Conservation (phyloP, 1,140 invertebrate genomes). For the Metopolophium dirhodum region DNA sequence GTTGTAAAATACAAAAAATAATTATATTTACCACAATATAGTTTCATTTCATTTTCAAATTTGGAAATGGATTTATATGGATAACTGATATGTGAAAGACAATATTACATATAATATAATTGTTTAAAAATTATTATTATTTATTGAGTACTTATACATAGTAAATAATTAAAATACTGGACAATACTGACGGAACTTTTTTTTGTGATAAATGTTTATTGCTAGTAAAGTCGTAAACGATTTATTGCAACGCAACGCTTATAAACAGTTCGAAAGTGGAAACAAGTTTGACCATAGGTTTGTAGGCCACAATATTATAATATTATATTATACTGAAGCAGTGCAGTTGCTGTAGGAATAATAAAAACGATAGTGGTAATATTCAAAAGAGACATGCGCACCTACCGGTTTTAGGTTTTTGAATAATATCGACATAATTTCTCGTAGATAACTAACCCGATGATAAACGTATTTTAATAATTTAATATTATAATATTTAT, state of each 20-base stretch:
- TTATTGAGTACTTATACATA: background rate
- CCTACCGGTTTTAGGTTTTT: background rate
- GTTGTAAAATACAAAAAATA: too few species aligned
- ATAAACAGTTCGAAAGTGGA: background rate
- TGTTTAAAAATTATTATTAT: background rate
- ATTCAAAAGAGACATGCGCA: background rate
- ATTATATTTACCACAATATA: too few species aligned
- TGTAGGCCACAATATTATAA: slow-evolving; percentile 27
- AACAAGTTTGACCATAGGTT: background rate
- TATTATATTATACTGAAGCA: background rate
- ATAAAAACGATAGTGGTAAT: background rate
- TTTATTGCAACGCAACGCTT: background rate
- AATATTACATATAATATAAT: too few species aligned
- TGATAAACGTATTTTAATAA: background rate
- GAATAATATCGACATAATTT: background rate
- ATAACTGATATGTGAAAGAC: too few species aligned
- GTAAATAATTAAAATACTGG: too few species aligned
- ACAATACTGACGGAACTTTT: background rate
- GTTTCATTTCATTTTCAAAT: too few species aligned
- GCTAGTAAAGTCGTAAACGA: background rate
- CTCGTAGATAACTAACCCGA: background rate
- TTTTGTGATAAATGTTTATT: background rate
- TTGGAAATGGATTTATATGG: too few species aligned
- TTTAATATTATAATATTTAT: background rate
- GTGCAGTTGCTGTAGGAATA: background rate